Evolutionary conservation across 1,140 invertebrate genomes (phyloP).

Genomic region (Solen grandis): DNA sequence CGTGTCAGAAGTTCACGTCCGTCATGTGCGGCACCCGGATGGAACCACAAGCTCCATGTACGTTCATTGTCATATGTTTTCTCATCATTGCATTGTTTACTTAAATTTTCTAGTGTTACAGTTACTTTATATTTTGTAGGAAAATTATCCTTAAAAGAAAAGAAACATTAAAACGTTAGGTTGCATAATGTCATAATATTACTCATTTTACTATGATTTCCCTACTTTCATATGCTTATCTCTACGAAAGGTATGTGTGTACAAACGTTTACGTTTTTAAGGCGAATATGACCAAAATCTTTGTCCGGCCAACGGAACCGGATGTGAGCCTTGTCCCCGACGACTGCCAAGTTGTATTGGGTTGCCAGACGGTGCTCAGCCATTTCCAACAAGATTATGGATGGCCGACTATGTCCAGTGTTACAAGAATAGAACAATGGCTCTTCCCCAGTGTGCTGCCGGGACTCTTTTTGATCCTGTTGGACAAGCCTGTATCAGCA

Average conservation of each 20-base stretch:
- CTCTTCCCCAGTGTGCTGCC: conserved; percentile 43
- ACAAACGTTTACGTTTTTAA: too few relatives aligned
- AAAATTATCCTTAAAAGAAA: background rate
- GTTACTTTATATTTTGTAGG: background rate
- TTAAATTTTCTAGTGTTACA: conserved; percentile 1
- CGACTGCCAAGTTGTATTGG: conserved; percentile 61
- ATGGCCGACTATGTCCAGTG: conserved; percentile 33
- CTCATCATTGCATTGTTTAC: background rate
- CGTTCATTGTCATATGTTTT: too few relatives aligned
- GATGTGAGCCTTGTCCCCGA: conserved; percentile 53
- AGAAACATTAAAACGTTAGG: background rate
- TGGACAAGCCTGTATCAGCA: conserved; percentile 13
- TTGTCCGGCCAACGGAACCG: conserved; percentile 39
- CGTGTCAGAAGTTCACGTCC: conserved; percentile 58
- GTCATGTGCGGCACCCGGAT: conserved; percentile 64
- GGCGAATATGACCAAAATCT: conserved; percentile 63
- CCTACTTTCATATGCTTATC: too few relatives aligned
- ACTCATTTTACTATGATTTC: too few relatives aligned
- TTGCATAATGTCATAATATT: too few relatives aligned
- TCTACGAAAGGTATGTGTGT: too few relatives aligned
- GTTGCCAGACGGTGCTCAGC: conserved; percentile 49
- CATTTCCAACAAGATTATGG: conserved; percentile 39
- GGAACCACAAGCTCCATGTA: conserved; percentile 68
- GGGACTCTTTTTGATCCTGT: conserved; percentile 44
- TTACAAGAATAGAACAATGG: conserved; percentile 42